Conservation (phyloP, 1,140 invertebrate species). For the Nasonia longicornis region DNA sequence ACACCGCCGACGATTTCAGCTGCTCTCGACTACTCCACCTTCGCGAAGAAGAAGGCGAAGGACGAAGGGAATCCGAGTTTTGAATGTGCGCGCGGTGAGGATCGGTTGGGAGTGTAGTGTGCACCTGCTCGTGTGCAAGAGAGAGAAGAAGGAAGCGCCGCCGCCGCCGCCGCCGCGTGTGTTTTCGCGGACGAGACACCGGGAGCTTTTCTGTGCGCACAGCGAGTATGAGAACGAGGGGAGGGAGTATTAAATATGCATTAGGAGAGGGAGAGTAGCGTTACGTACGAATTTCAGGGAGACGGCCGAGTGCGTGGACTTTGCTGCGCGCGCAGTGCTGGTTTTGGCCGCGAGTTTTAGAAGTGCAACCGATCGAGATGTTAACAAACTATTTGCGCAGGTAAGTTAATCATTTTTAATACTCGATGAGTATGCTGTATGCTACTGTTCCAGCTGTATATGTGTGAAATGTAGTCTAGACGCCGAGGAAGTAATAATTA, state of each 20-base stretch:
- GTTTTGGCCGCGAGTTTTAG: no score
- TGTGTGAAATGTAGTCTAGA: no score
- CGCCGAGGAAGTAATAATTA: no score
- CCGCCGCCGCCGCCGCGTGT: background rate
- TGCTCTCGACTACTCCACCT: conserved; percentile 1
- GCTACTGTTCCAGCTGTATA: no score
- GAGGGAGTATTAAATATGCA: conserved; percentile 22
- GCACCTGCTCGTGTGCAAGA: conserved; percentile 10
- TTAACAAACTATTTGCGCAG: no score
- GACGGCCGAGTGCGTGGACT: no score
- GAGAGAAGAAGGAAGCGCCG: background rate
- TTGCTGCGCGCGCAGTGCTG: no score
- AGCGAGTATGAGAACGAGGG: no score
- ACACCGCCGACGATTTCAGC: conserved; percentile 1
- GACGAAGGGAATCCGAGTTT: conserved; percentile 18
- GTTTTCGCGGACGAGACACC: background rate
- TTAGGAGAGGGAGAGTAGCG: background rate
- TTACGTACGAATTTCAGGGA: no score
- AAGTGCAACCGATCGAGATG: no score
- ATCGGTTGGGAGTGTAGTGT: background rate
- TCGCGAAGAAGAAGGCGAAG: background rate
- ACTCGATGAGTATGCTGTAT: no score
- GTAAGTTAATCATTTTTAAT: no score
- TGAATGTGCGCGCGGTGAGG: background rate
- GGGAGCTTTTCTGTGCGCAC: background rate